Evolutionary conservation across 2,888 invertebrate genomes (phyloP).

Genomic region (Silvanus unidentatus): DNA sequence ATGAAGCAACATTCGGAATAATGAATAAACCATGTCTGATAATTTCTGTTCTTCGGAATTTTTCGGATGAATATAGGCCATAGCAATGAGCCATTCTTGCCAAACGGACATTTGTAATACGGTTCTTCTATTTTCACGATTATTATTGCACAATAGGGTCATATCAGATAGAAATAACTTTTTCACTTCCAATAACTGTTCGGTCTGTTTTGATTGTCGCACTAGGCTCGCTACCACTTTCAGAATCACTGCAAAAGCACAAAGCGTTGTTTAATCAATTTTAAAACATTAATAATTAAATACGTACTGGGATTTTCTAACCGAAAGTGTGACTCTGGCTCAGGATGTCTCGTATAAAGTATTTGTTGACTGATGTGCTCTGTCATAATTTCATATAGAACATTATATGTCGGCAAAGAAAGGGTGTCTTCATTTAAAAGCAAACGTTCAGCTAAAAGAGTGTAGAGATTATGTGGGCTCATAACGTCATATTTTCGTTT

Average conservation of each 20-base stretch:
- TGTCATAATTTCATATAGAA: slow-evolving; percentile 96
- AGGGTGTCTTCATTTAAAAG: slow-evolving; percentile 83
- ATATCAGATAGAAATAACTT: slow-evolving; percentile 96
- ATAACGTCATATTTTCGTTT: slow-evolving; percentile 99
- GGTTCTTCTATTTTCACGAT: slow-evolving; percentile 92
- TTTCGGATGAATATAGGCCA: slow-evolving; percentile 97
- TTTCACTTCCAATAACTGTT: slow-evolving; percentile 86
- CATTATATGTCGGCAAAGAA: slow-evolving; percentile 94
- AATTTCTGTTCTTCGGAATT: slow-evolving; percentile 93
- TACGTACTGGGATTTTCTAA: slow-evolving; percentile 92
- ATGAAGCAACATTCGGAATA: slow-evolving; percentile 95
- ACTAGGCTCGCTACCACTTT: slow-evolving; percentile 98
- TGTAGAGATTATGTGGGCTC: slow-evolving; percentile 97
- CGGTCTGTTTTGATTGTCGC: slow-evolving; percentile 91
- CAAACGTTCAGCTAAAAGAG: slow-evolving; percentile 88
- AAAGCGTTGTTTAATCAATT: slow-evolving; percentile 1
- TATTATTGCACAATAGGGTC: slow-evolving; percentile 95
- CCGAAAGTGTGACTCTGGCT: slow-evolving; percentile 90
- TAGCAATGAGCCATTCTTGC: slow-evolving; percentile 99
- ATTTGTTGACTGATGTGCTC: slow-evolving; percentile 96
- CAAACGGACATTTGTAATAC: slow-evolving; percentile 99
- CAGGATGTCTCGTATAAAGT: slow-evolving; percentile 87
- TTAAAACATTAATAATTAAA: neutral
- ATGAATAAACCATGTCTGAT: slow-evolving; percentile 95
- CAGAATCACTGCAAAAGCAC: slow-evolving; percentile 73